Evolutionary conservation across 2,888 invertebrate species (phyloP).

Genomic region (Tenthredo scrophulariae): DNA sequence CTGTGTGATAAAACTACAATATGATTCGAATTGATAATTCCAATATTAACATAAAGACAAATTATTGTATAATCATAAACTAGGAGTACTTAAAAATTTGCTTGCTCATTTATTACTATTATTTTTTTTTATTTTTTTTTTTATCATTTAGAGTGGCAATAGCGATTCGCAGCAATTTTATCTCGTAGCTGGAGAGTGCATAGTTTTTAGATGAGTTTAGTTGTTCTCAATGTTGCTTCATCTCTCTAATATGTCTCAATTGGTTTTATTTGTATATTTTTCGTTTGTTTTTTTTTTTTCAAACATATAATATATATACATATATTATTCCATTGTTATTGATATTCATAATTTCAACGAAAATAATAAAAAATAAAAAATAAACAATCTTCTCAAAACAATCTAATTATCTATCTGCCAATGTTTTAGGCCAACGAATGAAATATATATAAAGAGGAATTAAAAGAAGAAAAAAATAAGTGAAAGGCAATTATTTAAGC

Average conservation of each 20-base stretch:
- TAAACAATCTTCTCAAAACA: conserved; percentile 3
- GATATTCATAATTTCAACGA: neutral
- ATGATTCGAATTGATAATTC: conserved; percentile 31
- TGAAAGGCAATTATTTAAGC: conserved; percentile 38
- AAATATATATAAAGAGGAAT: neutral
- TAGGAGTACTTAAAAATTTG: conserved; percentile 28
- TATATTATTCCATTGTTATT: conserved; percentile 16
- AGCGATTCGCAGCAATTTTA: neutral
- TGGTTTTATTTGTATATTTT: neutral
- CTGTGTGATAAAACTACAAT: conserved; percentile 27
- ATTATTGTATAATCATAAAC: conserved; percentile 33
- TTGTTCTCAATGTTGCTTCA: neutral
- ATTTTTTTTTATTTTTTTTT: neutral
- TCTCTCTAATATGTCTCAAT: neutral
- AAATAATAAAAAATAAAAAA: conserved; percentile 2
- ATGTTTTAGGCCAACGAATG: conserved; percentile 33
- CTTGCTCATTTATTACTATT: neutral
- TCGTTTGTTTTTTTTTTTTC: neutral
- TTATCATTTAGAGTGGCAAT: neutral
- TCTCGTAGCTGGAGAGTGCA: neutral
- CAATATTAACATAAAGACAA: conserved; percentile 38
- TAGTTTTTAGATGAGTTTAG: neutral
- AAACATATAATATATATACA: too few species aligned
- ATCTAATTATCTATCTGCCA: neutral
- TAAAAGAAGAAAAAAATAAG: neutral